Conservation (phyloP, 2,113 vertebrate genomes). For the Heloderma charlesbogerti region DNA sequence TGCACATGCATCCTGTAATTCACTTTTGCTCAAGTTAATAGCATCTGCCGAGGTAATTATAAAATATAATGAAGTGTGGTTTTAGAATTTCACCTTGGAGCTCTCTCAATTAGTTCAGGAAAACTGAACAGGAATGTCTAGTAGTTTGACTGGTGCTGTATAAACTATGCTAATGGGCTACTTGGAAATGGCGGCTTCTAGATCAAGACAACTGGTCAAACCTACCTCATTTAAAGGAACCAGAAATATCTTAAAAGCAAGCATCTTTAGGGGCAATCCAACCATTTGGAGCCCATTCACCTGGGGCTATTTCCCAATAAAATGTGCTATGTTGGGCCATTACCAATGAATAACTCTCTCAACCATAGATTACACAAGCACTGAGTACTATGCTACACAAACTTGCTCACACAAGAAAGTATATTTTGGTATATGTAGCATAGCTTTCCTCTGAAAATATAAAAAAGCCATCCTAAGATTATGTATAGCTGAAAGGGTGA, state of each 20-base stretch:
- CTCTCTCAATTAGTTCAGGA: constrained; percentile 35
- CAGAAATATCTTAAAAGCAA: background rate
- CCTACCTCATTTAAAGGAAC: background rate
- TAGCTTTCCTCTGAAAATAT: background rate
- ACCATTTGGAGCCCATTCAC: background rate
- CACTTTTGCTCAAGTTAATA: constrained; percentile 40
- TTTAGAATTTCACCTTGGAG: constrained; percentile 42
- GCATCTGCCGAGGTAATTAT: constrained; percentile 32
- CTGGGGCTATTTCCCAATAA: background rate
- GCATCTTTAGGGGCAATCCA: background rate
- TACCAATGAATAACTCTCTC: background rate
- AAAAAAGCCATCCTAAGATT: no score
- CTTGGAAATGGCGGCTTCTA: accelerated
- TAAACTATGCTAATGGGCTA: constrained; percentile 8
- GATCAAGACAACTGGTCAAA: background rate
- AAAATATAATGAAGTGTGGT: constrained; percentile 26
- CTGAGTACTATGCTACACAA: background rate
- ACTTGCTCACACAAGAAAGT: background rate
- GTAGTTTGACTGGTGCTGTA: background rate
- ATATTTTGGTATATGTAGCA: background rate
- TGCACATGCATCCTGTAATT: constrained; percentile 1
- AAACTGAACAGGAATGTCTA: constrained; percentile 35
- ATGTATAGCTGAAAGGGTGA: no score
- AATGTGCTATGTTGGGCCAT: no score
- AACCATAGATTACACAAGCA: background rate